phyloP scores from a whole-genome alignment of 2,113 vertebrate genomes.

The Pristiophorus japonicus region DNA sequence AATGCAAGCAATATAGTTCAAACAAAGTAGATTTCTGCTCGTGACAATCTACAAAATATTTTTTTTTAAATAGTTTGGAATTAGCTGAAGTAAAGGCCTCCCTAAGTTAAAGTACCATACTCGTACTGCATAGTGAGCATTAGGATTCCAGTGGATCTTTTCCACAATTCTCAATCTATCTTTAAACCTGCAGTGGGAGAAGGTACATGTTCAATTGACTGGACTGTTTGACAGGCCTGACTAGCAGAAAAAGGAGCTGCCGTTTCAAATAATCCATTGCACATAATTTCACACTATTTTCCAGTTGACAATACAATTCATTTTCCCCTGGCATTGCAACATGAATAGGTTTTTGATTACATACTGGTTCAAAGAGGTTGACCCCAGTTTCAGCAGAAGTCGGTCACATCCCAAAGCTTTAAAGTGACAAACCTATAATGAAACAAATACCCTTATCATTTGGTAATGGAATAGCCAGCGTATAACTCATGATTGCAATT shows the following conservation, averaged over 20 bases:
- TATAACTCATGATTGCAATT: background rate
- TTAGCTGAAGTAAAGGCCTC: background rate
- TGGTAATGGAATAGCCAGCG: background rate
- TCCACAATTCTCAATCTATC: background rate
- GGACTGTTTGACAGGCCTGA: background rate
- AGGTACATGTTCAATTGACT: background rate
- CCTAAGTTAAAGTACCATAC: background rate
- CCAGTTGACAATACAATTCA: background rate
- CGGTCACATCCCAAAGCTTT: background rate
- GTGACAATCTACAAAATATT: background rate
- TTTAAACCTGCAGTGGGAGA: background rate
- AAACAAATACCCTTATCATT: background rate
- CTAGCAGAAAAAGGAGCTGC: background rate
- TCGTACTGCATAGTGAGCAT: background rate
- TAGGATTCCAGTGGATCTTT: background rate
- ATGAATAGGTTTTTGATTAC: background rate
- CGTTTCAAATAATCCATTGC: background rate
- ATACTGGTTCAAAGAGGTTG: background rate
- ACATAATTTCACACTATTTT: background rate
- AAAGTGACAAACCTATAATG: background rate
- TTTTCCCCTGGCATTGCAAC: background rate
- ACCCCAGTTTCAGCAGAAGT: background rate
- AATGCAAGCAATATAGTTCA: background rate
- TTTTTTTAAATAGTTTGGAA: background rate
- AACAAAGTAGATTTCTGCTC: background rate